Conservation (phyloP, 2,113 vertebrate genomes). For the Jacana jacana region DNA sequence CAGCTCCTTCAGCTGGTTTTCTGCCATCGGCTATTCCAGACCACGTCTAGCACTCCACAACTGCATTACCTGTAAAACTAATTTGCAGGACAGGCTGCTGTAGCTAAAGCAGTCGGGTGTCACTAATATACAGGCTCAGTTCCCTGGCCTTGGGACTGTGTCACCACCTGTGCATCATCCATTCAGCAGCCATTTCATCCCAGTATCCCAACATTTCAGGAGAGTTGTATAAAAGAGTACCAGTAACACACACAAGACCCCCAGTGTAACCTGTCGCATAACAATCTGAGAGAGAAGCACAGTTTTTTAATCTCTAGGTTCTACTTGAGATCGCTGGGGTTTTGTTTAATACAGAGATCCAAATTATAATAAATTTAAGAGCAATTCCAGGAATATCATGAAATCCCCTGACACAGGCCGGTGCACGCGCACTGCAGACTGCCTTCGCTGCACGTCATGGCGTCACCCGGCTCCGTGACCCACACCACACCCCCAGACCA, state of each 20-base stretch:
- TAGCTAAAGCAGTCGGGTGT: not conserved
- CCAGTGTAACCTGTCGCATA: not conserved
- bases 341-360: not conserved
- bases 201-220: constrained; percentile 13
- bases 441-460: accelerated
- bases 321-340: not conserved
- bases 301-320: not conserved
- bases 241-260: not conserved
- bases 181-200: constrained; percentile 28
- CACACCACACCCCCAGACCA: not conserved
- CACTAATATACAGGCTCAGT: not conserved
- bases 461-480: not conserved
- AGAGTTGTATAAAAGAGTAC: not conserved
- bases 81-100: not conserved
- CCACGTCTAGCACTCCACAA: not conserved
- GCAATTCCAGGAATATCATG: not conserved
- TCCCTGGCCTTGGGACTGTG: not conserved
- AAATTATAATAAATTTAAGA: not conserved
- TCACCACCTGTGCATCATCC: constrained; percentile 55
- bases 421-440: not conserved
- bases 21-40: not conserved
- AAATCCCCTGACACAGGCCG: not conserved
- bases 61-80: not conserved
- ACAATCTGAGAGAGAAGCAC: not conserved
- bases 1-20: not conserved